Percentiles rank a stretch among this genome's conserved stretches.
phyloP scores from a whole-genome alignment of 1,140 invertebrate species.

The Atta colombica region DNA sequence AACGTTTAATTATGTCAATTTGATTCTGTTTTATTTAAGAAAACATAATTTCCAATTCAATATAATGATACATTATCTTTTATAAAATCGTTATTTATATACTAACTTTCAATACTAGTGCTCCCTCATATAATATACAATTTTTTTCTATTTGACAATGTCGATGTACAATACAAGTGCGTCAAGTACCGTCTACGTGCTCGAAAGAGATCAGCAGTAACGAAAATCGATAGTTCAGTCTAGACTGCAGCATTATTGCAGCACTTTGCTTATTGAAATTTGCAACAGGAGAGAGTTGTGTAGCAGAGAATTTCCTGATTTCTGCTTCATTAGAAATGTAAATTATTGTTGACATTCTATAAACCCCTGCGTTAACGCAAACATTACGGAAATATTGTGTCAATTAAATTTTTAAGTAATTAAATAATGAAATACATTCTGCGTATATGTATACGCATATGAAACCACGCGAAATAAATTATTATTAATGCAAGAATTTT shows the following conservation, averaged over 20 bases:
- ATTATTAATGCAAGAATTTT: background rate
- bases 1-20: no score
- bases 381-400: background rate
- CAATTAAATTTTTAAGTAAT: background rate
- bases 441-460: background rate
- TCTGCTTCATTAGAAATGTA: slow-evolving; percentile 44
- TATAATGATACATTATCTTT: background rate
- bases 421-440: background rate
- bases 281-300: slow-evolving; percentile 2
- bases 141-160: slow-evolving; percentile 20
- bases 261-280: slow-evolving; percentile 36
- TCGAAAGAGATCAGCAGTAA: slow-evolving; percentile 35
- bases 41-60: background rate
- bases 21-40: background rate
- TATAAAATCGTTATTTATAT: no score
- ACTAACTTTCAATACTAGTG: background rate
- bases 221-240: slow-evolving; percentile 46
- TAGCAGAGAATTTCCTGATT: slow-evolving; percentile 20
- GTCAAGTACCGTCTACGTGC: background rate
- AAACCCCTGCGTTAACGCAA: background rate
- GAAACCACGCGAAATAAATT: background rate
- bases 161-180: background rate
- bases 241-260: slow-evolving; percentile 14
- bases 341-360: slow-evolving; percentile 37
- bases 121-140: background rate